Conservation (phyloP, 35 echinoderm and acorn worm species). For the Diadema setosum region DNA sequence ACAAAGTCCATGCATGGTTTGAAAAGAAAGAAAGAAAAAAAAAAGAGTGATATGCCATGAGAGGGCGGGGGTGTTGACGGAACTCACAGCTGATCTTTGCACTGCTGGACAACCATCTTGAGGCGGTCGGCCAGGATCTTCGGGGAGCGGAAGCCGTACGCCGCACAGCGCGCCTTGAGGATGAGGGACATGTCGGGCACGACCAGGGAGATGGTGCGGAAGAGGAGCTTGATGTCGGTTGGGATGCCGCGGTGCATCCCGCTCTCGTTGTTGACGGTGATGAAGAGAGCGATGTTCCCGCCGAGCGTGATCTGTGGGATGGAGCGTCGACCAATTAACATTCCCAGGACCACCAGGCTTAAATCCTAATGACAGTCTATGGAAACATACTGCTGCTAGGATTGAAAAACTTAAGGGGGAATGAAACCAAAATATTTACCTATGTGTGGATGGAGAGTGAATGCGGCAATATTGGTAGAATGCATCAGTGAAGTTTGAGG, state of each 20-base stretch:
- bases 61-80: no score
- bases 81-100: constrained; percentile 97
- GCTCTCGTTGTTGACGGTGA: constrained; percentile 83
- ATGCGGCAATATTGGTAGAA: no score
- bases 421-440: no score
- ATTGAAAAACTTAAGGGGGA: no score
- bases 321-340: no score
- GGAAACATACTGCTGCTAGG: no score
- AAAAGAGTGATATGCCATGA: not conserved
- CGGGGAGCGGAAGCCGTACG: constrained; percentile 86
- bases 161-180: constrained; percentile 87
- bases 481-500: no score
- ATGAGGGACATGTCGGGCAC: constrained; percentile 88
- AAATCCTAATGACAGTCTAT: no score
- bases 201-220: constrained; percentile 76
- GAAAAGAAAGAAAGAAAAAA: not conserved
- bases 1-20: no score
- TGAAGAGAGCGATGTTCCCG: constrained; percentile 75
- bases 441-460: no score
- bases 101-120: constrained; percentile 93
- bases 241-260: constrained; percentile 32
- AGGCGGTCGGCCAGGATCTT: constrained; percentile 86
- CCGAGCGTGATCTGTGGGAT: constrained; percentile 58
- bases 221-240: constrained; percentile 82
- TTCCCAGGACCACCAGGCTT: no score